Evolutionary conservation across 2,888 invertebrate genomes (phyloP), one percentile per base, ranked within the genome.

Genomic region (Seira ritae): DNA sequence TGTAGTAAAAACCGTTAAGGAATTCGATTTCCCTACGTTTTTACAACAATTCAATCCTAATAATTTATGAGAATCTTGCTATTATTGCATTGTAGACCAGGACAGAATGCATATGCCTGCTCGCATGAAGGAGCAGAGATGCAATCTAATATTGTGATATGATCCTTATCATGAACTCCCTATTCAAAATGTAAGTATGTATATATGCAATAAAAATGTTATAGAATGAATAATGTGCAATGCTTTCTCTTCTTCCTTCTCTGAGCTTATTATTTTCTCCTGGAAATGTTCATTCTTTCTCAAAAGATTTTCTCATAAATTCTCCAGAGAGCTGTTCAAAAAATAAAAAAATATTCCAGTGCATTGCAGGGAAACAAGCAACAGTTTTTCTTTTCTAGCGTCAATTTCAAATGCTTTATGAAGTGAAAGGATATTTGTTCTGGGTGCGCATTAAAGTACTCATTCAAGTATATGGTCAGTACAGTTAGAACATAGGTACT

Each of bases 61-160:
- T 80, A 80, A 80, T 80, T 80, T 75, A 80, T 80, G 74, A 80
- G 80, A 69, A 74, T 69, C 46, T n/a, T 42, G 20, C 10, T 23
- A 31, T 69, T 42, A 12, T 6, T 42, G 42, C 42, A 42, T 55
- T 65, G 24, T 55, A n/a, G n/a, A n/a, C n/a, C n/a, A n/a, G n/a
- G n/a, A n/a, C 15, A 31, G 20, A 19, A 19, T 55, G 15, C 24
- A 71, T 15, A 20, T 17, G 42, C 12, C 42, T n/a, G n/a, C 1
- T 60, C 31, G 60, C 23, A 72, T n/a, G n/a, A 72, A 62, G 17
- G 55, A 23, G 10, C 15, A 1, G 42, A 24, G 22, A 69, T 68
- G 76, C 67, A 79, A 73, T 20, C 65, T 70, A n/a, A n/a, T n/a
- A n/a, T n/a, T n/a, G n/a, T n/a, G 75, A 62, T 19, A n/a, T 15